These are phyloP conservation scores for Oenanthe oenanthe DNA, from an alignment of 2,113 vertebrate species.

Conservation along the genomic window DNA sequence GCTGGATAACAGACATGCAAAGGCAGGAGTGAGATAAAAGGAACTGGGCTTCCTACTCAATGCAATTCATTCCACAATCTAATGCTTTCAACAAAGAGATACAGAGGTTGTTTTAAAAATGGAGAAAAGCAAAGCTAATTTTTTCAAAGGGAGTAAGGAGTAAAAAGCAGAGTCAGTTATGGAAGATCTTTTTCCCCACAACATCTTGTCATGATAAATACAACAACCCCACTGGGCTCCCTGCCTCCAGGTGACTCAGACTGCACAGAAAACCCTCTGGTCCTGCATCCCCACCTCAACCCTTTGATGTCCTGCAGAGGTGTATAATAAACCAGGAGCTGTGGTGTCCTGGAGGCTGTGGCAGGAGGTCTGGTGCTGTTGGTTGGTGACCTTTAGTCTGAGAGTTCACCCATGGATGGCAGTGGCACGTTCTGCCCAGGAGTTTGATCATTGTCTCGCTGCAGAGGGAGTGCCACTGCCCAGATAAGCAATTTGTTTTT, in stretches of 20 bases:
- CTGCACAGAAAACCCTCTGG: background rate
- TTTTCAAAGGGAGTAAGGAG: background rate
- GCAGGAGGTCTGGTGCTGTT: background rate
- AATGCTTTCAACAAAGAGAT: background rate
- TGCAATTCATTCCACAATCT: background rate
- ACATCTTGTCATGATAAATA: background rate
- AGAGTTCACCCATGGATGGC: accelerated
- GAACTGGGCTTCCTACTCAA: background rate
- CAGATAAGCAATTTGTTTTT: background rate
- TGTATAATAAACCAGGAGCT: background rate
- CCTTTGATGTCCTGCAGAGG: accelerated
- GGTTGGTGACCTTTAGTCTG: background rate
- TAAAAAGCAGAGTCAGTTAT: background rate
- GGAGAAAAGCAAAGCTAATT: background rate
- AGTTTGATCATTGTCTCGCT: accelerated
- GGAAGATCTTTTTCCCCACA: background rate
- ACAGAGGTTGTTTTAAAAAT: background rate
- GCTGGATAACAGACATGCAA: background rate
- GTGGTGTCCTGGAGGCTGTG: accelerated
- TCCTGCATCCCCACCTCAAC: background rate
- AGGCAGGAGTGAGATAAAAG: background rate
- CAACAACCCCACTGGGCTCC: accelerated
- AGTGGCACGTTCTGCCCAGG: background rate
- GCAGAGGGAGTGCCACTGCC: background rate
- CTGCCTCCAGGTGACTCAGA: background rate